Conservation (phyloP, 2,113 vertebrate genomes). For the Plectropomus leopardus region DNA sequence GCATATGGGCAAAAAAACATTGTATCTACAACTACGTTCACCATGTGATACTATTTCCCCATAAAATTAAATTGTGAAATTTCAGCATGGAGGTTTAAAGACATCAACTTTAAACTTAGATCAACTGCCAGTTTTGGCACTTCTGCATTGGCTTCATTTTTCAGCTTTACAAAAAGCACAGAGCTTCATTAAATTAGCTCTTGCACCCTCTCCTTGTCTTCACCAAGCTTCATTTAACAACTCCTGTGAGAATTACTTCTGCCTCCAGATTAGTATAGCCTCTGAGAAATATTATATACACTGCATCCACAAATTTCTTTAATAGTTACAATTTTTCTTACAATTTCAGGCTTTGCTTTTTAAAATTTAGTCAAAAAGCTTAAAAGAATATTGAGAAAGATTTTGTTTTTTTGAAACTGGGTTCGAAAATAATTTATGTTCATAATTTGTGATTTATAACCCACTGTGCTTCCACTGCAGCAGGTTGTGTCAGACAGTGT, state of each 20-base stretch:
- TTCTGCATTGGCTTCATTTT: too few species aligned
- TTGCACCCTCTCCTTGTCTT: not conserved
- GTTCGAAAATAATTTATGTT: not conserved
- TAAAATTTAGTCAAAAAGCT: not conserved
- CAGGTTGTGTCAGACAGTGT: conserved; percentile 12
- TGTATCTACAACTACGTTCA: too few species aligned
- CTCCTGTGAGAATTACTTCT: too few species aligned
- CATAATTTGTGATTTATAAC: not conserved
- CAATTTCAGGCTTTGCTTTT: conserved; percentile 7
- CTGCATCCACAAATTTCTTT: not conserved
- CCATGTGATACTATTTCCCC: too few species aligned
- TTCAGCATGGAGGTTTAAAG: too few species aligned
- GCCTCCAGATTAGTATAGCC: not conserved
- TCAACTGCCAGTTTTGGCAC: too few species aligned
- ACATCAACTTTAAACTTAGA: too few species aligned
- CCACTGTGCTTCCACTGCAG: not conserved
- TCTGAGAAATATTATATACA: too few species aligned
- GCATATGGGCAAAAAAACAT: too few species aligned
- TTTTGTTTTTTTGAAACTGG: not conserved
- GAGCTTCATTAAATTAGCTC: not conserved
- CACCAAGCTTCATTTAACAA: not conserved
- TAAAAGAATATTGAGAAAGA: not conserved
- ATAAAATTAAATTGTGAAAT: too few species aligned
- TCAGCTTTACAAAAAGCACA: not conserved
- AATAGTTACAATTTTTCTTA: not conserved